Conservation (phyloP, 2,797 vertebrate genomes). For the Periophthalmus magnuspinnatus region DNA sequence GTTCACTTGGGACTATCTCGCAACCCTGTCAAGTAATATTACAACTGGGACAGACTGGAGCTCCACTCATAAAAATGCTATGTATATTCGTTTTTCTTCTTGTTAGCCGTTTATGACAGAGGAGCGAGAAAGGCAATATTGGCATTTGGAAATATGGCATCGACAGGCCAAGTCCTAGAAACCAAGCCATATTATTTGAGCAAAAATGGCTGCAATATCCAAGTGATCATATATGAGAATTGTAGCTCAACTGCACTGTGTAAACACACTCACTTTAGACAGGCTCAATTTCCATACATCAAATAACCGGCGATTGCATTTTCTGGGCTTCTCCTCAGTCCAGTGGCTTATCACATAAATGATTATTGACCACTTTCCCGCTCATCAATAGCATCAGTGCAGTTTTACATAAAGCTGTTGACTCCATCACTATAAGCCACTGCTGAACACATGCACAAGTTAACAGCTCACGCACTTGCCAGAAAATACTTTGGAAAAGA, state of each 20-base stretch:
- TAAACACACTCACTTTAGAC: conserved; percentile 59
- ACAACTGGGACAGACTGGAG: conserved; percentile 46
- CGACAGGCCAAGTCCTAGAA: conserved; percentile 32
- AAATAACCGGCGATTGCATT: conserved; percentile 49
- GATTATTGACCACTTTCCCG: conserved; percentile 64
- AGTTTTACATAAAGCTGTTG: conserved; percentile 62
- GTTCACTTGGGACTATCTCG: conserved; percentile 58
- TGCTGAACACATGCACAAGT: conserved; percentile 14
- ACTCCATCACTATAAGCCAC: conserved; percentile 65
- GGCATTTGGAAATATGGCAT: conserved; percentile 35
- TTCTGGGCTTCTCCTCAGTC: conserved; percentile 50
- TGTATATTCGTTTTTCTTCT: conserved; percentile 53
- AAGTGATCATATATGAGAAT: conserved; percentile 51
- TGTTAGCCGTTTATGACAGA: conserved; percentile 57
- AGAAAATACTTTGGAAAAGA: background rate
- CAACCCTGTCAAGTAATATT: conserved; percentile 56
- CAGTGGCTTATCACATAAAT: conserved; percentile 70
- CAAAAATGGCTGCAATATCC: conserved; percentile 59
- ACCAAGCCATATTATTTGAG: conserved; percentile 46
- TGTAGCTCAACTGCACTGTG: conserved; percentile 41
- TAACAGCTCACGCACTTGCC: background rate
- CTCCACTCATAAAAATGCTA: conserved; percentile 41
- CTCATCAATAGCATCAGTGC: conserved; percentile 63
- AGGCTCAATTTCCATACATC: conserved; percentile 46
- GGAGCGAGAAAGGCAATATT: conserved; percentile 33